Conservation (phyloP, 2,888 invertebrate species). For the Cataglyphis cursor region DNA sequence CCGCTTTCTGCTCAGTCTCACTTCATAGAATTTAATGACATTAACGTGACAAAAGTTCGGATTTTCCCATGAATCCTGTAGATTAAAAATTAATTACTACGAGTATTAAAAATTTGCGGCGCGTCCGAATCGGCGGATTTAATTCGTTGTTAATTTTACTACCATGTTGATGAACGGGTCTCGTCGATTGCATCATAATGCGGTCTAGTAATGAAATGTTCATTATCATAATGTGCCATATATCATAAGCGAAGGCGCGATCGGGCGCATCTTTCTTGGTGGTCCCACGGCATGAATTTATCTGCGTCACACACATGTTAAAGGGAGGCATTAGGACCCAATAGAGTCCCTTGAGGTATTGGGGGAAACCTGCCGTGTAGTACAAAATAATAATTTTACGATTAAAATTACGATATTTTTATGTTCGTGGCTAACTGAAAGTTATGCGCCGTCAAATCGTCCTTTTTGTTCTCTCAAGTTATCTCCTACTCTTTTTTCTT, state of each 20-base stretch:
- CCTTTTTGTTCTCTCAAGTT: conserved; percentile 57
- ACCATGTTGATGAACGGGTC: conserved; percentile 69
- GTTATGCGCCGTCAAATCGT: conserved; percentile 79
- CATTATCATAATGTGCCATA: conserved; percentile 37
- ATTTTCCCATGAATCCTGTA: neutral
- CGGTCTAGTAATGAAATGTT: conserved; percentile 71
- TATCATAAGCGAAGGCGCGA: conserved; percentile 27
- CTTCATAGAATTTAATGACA: neutral
- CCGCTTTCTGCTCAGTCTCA: too few relatives aligned
- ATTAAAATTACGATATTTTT: conserved; percentile 83
- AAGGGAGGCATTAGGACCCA: conserved; percentile 44
- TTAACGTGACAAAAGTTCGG: conserved; percentile 9
- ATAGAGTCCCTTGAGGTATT: neutral
- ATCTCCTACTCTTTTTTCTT: conserved; percentile 34
- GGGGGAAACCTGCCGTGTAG: conserved; percentile 39
- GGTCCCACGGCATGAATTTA: conserved; percentile 80
- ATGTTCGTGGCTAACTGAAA: conserved; percentile 82
- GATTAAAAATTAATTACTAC: conserved; percentile 36
- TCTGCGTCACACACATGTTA: conserved; percentile 76
- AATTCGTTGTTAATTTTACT: conserved; percentile 82
- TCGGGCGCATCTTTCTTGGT: conserved; percentile 76
- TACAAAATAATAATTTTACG: conserved; percentile 77
- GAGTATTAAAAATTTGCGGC: neutral
- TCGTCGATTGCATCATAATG: conserved; percentile 66
- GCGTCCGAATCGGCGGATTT: conserved; percentile 61